Evolutionary conservation across 2,888 invertebrate genomes (phyloP).

Genomic region (Philhelius pedissequus): DNA sequence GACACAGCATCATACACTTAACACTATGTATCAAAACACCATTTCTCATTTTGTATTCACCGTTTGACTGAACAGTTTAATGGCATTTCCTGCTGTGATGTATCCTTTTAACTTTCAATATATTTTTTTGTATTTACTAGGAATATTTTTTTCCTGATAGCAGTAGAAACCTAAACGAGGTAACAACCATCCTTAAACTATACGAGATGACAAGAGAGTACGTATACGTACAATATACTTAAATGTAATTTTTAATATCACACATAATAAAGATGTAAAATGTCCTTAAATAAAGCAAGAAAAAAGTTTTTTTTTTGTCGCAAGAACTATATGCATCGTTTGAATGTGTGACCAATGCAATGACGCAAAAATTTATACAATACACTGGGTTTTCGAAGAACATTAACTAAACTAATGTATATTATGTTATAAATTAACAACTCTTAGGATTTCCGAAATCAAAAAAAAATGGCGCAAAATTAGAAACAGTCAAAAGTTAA

Average conservation of each 20-base stretch:
- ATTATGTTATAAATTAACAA: too few relatives aligned
- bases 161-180: slow-evolving; percentile 27
- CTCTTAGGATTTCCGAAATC: too few relatives aligned
- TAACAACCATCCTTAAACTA: slow-evolving; percentile 18
- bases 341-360: slow-evolving; percentile 35
- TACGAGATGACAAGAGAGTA: too few relatives aligned
- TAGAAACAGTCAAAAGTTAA: too few relatives aligned
- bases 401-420: too few relatives aligned
- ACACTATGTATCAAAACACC: not conserved
- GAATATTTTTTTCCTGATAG: slow-evolving; percentile 31
- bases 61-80: slow-evolving; percentile 41
- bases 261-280: slow-evolving; percentile 60
- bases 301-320: slow-evolving; percentile 15
- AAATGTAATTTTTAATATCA: slow-evolving; percentile 63
- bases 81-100: slow-evolving; percentile 48
- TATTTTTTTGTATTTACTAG: not conserved
- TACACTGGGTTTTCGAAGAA: too few relatives aligned
- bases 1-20: not conserved
- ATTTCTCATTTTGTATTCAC: slow-evolving; percentile 55
- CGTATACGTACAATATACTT: slow-evolving; percentile 8
- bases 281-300: slow-evolving; percentile 17
- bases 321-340: slow-evolving; percentile 13
- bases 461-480: too few relatives aligned
- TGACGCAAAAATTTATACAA: too few relatives aligned
- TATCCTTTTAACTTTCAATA: slow-evolving; percentile 32